phyloP scores from a whole-genome alignment of 1,140 invertebrate genomes.

The Cheumatopsyche charites region DNA sequence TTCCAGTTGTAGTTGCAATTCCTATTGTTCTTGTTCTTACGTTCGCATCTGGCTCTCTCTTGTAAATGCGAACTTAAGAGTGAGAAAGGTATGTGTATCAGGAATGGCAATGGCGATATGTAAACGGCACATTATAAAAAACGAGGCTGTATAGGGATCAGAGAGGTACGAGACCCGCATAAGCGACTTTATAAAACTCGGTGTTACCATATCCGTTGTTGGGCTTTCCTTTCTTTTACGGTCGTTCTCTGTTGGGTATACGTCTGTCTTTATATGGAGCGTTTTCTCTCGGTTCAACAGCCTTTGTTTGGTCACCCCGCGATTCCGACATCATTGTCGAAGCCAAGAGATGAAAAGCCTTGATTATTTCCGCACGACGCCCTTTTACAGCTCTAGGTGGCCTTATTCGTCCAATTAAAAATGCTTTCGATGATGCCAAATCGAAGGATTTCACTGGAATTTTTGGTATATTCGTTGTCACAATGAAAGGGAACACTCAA shows the following conservation, averaged over 20 bases:
- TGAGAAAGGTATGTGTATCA: background rate
- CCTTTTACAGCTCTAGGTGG: background rate
- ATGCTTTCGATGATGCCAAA: no score
- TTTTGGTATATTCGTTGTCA: no score
- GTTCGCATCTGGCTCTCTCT: background rate
- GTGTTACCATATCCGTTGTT: constrained; percentile 30
- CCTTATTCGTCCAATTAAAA: no score
- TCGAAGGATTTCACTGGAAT: no score
- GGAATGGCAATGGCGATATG: background rate
- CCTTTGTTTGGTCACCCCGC: constrained; percentile 21
- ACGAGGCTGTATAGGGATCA: constrained; percentile 1
- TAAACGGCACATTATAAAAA: no score
- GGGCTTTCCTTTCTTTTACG: constrained; percentile 30
- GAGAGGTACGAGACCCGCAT: constrained; percentile 5
- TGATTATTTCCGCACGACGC: constrained; percentile 14
- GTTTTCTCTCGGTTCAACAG: constrained; percentile 36
- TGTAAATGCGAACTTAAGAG: background rate
- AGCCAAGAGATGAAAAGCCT: constrained; percentile 8
- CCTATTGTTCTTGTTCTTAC: background rate
- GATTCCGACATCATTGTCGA: background rate
- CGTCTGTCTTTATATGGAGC: constrained; percentile 31
- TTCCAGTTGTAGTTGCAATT: no score
- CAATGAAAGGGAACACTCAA: no score
- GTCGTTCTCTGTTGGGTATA: constrained; percentile 15
- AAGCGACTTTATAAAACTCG: constrained; percentile 29